A percentile compares a stretch with the other conserved stretches of the same genome.
Evolutionary conservation across 2,888 invertebrate genomes (phyloP).

Genomic region (Serripes groenlandicus): DNA sequence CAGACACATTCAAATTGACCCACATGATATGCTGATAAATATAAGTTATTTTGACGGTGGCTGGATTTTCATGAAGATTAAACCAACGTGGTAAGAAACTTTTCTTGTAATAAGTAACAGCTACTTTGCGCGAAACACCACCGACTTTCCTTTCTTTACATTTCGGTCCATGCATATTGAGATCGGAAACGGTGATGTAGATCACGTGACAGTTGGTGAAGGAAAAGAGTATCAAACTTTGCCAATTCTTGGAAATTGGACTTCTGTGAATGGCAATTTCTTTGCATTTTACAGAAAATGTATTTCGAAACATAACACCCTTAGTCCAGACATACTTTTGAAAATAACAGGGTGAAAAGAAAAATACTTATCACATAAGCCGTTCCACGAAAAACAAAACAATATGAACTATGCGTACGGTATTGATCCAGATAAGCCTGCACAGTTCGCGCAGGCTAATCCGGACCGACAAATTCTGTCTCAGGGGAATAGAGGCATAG

Average conservation of each 20-base stretch:
- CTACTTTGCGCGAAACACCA: slow-evolving; percentile 11
- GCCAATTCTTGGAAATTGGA: slow-evolving; percentile 63
- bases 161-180: slow-evolving; percentile 75
- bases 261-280: slow-evolving; percentile 60
- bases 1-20: slow-evolving; percentile 63
- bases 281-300: slow-evolving; percentile 75
- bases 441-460: no score
- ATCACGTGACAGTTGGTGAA: slow-evolving; percentile 72
- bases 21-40: slow-evolving; percentile 52
- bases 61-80: slow-evolving; percentile 32
- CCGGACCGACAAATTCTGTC: no score
- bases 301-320: slow-evolving; percentile 74
- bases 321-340: slow-evolving; percentile 71
- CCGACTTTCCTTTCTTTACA: slow-evolving; percentile 66
- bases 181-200: slow-evolving; percentile 74
- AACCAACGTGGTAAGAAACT: slow-evolving; percentile 38
- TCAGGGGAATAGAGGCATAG: no score
- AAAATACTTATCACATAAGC: no score
- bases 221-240: slow-evolving; percentile 35
- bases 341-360: slow-evolving; percentile 50
- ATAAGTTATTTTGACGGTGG: slow-evolving; percentile 65
- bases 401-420: no score
- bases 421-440: no score
- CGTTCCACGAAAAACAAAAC: no score
- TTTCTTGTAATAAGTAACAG: slow-evolving; percentile 37